These are phyloP conservation scores for Aleiodes testaceus DNA, from an alignment of 2,888 invertebrate species.

Conservation along the genomic window DNA sequence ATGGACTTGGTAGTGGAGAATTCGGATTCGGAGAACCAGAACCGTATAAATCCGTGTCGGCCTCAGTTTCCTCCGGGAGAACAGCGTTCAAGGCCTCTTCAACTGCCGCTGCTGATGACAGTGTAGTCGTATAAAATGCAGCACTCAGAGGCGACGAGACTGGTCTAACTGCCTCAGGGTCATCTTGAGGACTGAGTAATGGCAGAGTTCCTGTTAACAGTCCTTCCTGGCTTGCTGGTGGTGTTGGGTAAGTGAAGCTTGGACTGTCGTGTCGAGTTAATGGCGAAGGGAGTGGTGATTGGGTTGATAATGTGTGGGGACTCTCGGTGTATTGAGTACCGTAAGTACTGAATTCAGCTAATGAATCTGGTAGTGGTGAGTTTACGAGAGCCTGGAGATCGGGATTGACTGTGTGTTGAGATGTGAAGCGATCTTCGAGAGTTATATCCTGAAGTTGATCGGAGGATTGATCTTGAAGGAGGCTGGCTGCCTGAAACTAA, in stretches of 20 bases:
- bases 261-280: constrained; percentile 80
- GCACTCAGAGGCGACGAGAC: constrained; percentile 88
- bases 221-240: constrained; percentile 90
- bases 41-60: constrained; percentile 73
- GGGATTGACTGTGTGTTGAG: constrained; percentile 78
- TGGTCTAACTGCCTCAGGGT: constrained; percentile 80
- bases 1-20: constrained; percentile 78
- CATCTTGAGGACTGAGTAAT: constrained; percentile 71
- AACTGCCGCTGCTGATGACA: constrained; percentile 90
- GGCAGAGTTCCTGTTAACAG: constrained; percentile 77
- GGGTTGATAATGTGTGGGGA: constrained; percentile 74
- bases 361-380: constrained; percentile 84
- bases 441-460: constrained; percentile 73
- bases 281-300: constrained; percentile 80
- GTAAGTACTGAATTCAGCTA: constrained; percentile 88
- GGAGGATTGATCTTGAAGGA: constrained; percentile 69
- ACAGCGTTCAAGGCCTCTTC: constrained; percentile 91
- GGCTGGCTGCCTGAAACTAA: constrained; percentile 70
- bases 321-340: constrained; percentile 73
- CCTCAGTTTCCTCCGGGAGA: constrained; percentile 83
- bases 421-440: constrained; percentile 73
- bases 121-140: constrained; percentile 87
- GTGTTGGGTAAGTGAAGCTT: constrained; percentile 88
- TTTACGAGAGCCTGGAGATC: constrained; percentile 85
- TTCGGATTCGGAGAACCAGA: constrained; percentile 72